Evolutionary conservation across 2,888 invertebrate species (phyloP).

Genomic region (Rhagophthalmus giganteus): DNA sequence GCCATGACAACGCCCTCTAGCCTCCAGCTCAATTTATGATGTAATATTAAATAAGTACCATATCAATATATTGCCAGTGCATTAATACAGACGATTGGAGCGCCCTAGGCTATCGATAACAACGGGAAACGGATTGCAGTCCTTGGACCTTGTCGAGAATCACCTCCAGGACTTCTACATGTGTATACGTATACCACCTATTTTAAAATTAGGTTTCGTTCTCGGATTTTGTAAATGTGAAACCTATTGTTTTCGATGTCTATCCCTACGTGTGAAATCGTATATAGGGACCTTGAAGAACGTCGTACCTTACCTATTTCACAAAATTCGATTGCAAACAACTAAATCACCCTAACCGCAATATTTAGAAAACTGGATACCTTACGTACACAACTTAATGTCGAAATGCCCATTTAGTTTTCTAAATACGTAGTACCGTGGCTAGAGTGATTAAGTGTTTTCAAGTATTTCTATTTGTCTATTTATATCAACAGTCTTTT

Average conservation of each 20-base stretch:
- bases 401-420: no score
- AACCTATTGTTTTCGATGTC: neutral
- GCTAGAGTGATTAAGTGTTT: no score
- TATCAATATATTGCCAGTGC: constrained; percentile 39
- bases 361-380: no score
- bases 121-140: constrained; percentile 35
- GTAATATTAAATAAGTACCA: constrained; percentile 44
- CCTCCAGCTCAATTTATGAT: constrained; percentile 41
- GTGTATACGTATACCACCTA: no score
- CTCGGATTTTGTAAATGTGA: neutral
- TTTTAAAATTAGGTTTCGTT: neutral
- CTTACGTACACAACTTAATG: no score
- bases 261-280: no score
- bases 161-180: constrained; percentile 9
- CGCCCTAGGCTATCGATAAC: constrained; percentile 33
- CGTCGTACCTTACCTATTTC: neutral
- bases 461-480: no score
- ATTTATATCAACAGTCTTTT: no score
- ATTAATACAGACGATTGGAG: constrained; percentile 38
- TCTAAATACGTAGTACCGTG: no score
- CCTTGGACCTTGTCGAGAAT: constrained; percentile 24
- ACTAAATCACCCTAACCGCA: no score
- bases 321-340: no score
- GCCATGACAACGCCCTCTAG: constrained; percentile 45
- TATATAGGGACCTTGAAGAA: no score